Percentiles rank a stretch among this genome's conserved stretches.
Evolutionary conservation across 1,140 invertebrate genomes (phyloP).

Genomic region (Bombus impatiens): DNA sequence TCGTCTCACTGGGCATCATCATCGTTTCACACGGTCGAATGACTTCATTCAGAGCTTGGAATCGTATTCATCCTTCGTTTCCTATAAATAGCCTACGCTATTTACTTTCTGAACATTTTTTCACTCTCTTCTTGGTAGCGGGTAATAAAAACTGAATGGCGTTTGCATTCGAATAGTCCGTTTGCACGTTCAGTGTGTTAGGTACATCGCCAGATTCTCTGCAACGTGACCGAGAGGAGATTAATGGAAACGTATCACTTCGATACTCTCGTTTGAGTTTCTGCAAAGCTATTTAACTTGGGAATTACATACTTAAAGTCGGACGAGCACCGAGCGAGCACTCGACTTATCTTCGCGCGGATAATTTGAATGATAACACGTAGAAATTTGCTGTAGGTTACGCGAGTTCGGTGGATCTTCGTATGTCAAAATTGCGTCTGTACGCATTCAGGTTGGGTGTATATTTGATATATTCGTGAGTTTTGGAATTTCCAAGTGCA

Average conservation of each 20-base stretch:
- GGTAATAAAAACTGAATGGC: neutral
- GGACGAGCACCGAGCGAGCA: neutral
- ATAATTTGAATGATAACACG: neutral
- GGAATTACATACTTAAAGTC: neutral
- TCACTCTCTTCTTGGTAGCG: neutral
- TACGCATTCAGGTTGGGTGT: too few species aligned
- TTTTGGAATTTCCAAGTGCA: too few species aligned
- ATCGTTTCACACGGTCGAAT: slow-evolving; percentile 9
- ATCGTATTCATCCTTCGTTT: slow-evolving; percentile 24
- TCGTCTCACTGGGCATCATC: slow-evolving; percentile 7
- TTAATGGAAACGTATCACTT: neutral
- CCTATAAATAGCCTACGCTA: slow-evolving; percentile 28
- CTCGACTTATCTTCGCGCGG: neutral
- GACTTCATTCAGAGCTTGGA: slow-evolving; percentile 4
- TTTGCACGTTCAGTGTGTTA: neutral
- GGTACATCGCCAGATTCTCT: neutral
- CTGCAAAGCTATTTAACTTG: neutral
- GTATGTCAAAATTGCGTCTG: too few species aligned
- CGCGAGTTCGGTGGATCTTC: too few species aligned
- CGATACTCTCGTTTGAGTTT: neutral
- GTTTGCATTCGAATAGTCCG: neutral
- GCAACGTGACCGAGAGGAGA: neutral
- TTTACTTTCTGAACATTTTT: slow-evolving; percentile 27
- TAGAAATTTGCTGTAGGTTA: too few species aligned
- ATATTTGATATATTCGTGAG: too few species aligned